Conservation (phyloP, 2,113 vertebrate species). For the Agapornis roseicollis region DNA sequence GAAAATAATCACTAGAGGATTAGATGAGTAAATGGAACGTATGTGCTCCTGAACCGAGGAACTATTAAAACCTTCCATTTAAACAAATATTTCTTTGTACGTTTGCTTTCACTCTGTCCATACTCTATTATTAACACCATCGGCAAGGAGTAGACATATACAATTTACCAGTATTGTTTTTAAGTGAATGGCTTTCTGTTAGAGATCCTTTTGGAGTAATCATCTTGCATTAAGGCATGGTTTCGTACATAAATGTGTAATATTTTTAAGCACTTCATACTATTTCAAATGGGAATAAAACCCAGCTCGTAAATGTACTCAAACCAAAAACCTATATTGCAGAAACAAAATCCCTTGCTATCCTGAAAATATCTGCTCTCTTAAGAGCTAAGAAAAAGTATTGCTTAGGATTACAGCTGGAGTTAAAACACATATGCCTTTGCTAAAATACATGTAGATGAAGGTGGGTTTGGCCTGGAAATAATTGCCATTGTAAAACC, state of each 20-base stretch:
- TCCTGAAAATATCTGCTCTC: not conserved
- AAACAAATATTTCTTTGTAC: not conserved
- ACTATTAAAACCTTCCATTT: not conserved
- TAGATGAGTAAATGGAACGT: not conserved
- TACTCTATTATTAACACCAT: not conserved
- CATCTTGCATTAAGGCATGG: not conserved
- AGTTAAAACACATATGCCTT: not conserved
- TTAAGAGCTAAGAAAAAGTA: not conserved
- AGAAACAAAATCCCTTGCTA: not conserved
- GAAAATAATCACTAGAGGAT: not conserved
- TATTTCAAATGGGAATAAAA: not conserved
- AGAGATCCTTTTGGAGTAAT: not conserved
- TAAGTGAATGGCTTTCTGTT: not conserved
- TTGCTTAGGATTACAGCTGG: constrained; percentile 4
- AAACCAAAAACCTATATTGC: not conserved
- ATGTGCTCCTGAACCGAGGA: not conserved
- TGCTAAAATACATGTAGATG: not conserved
- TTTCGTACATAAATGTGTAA: not conserved
- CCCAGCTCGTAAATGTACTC: not conserved
- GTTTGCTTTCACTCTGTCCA: not conserved
- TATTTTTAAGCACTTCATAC: not conserved
- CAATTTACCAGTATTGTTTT: not conserved
- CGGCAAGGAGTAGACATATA: not conserved
- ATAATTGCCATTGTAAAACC: not conserved
- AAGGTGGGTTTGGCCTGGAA: not conserved